Conservation (phyloP, 2,797 vertebrate genomes). For the Smutsia temminckii region DNA sequence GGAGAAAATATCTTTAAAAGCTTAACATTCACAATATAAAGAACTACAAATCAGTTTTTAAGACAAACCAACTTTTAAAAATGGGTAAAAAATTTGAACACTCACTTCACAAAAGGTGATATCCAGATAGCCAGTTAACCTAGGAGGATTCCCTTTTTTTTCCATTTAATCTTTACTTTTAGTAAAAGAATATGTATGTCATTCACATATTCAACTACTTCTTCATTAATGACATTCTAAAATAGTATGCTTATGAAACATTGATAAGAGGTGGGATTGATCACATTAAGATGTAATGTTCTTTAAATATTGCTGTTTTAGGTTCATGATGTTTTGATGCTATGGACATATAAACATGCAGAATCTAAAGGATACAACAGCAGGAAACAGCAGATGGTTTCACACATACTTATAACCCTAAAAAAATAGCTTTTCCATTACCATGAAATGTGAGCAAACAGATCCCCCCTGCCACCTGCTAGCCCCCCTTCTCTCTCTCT, state of each 20-base stretch:
- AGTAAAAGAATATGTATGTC: not conserved
- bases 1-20: not conserved
- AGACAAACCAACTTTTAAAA: not conserved
- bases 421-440: slow-evolving; percentile 53
- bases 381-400: slow-evolving; percentile 67
- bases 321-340: slow-evolving; percentile 18
- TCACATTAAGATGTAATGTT: not conserved
- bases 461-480: not conserved
- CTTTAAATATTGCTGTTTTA: slow-evolving; percentile 32
- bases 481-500: too few relatives aligned
- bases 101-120: not conserved
- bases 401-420: slow-evolving; percentile 44
- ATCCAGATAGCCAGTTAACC: not conserved
- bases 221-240: not conserved
- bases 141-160: not conserved
- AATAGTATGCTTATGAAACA: not conserved
- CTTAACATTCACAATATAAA: not conserved
- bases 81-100: not conserved
- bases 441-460: slow-evolving; percentile 53
- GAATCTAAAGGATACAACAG: slow-evolving; percentile 34
- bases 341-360: slow-evolving; percentile 26
- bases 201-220: not conserved
- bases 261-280: not conserved
- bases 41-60: not conserved
- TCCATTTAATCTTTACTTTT: not conserved